These are phyloP conservation scores for Drosophila lacteicornis DNA, from an alignment of 1,140 invertebrate genomes.

Conservation along the genomic window DNA sequence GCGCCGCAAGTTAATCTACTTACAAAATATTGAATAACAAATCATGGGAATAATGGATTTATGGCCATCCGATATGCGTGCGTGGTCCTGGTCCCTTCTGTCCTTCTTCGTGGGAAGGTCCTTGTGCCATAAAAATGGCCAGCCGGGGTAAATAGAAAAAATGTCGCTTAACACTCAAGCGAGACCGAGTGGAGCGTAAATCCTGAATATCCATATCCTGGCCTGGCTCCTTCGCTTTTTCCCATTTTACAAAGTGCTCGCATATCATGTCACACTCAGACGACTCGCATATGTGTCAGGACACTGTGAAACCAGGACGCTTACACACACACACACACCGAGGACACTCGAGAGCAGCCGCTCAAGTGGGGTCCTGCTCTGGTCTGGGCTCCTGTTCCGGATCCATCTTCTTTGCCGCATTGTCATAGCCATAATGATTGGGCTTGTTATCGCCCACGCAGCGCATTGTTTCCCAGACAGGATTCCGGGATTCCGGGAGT, in stretches of 20 bases:
- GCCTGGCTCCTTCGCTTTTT: constrained; percentile 49
- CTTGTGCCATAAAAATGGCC: constrained; percentile 65
- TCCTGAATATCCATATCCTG: constrained; percentile 73
- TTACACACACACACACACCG: constrained; percentile 24
- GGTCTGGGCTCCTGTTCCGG: constrained; percentile 13
- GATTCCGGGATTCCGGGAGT: constrained; percentile 13
- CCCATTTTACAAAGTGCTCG: constrained; percentile 84
- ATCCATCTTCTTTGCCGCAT: constrained; percentile 47
- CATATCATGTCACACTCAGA: constrained; percentile 84
- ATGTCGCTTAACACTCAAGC: constrained; percentile 63
- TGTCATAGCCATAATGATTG: constrained; percentile 77
- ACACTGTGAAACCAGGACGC: constrained; percentile 47
- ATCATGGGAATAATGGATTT: constrained; percentile 84
- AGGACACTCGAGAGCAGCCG: constrained; percentile 52
- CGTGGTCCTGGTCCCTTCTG: constrained; percentile 46
- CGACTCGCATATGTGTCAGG: constrained; percentile 80
- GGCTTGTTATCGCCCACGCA: constrained; percentile 77
- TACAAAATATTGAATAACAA: constrained; percentile 84
- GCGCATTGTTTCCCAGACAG: constrained; percentile 69
- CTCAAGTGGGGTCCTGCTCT: constrained; percentile 49
- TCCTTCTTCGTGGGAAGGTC: neutral
- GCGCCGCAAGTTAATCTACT: constrained; percentile 81
- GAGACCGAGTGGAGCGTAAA: constrained; percentile 56
- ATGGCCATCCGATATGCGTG: constrained; percentile 75
- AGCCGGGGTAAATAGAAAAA: constrained; percentile 67